Conservation (phyloP, 2,888 invertebrate species). For the Apantesis nais region DNA sequence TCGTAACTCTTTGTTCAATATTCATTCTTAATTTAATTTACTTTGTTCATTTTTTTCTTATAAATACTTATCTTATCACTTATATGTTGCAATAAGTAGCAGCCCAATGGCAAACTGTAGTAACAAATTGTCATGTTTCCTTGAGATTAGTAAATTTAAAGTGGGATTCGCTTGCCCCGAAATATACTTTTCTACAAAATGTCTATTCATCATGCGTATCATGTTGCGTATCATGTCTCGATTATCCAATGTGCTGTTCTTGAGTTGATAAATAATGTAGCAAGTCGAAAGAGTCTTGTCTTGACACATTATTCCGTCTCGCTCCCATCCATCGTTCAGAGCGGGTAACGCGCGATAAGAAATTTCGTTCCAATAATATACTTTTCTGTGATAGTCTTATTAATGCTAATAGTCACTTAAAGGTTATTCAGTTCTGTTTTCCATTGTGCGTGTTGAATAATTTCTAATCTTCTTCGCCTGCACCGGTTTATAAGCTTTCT, state of each 20-base stretch:
- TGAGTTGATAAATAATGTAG: no score
- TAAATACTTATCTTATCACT: not conserved
- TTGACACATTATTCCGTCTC: no score
- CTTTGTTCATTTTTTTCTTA: conserved; percentile 1
- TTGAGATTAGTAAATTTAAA: not conserved
- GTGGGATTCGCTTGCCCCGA: not conserved
- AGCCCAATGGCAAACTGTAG: not conserved
- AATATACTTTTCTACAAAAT: not conserved
- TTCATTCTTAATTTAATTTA: not conserved
- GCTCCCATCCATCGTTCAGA: no score
- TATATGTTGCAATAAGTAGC: not conserved
- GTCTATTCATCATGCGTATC: no score
- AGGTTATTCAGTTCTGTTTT: conserved; percentile 1
- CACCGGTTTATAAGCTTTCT: no score
- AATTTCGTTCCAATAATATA: not conserved
- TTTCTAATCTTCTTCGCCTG: no score
- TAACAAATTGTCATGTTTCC: conserved; percentile 2
- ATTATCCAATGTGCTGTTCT: no score
- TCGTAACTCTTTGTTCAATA: not conserved
- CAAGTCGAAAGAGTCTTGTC: no score
- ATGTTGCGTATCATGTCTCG: no score
- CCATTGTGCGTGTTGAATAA: not conserved
- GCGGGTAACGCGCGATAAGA: no score
- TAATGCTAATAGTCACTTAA: not conserved
- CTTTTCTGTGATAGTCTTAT: not conserved